Base-by-base conservation (phyloP, 2,888 invertebrate species). In the Hesperia comma region DNA sequence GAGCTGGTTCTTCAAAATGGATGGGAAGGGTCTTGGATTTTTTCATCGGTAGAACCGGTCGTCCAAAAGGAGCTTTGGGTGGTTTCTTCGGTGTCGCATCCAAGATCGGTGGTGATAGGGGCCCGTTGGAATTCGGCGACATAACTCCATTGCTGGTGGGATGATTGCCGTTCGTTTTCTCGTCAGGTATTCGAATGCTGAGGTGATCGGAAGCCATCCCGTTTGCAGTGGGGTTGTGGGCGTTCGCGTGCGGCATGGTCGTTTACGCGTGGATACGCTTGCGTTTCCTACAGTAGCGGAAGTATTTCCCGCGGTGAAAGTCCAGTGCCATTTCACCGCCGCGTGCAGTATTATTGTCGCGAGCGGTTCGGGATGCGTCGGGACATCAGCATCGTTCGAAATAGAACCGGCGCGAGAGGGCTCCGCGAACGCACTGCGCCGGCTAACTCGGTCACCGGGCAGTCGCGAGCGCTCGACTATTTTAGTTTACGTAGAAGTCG, bases 401-500 rank as follows among this genome's bases (percentile, higher is more conserved):
- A 92, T 92, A 92, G 92, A 89, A 89, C 92, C 92, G 92, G 85
- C 90, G 86, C 85, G 91, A 79, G 88, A 85, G 89, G 82, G 89
- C 79, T 86, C 83, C 89, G 90, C 90, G 90, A 82, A 80, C 87
- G 83, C 81, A 92, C 92, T 92, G 87, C 81, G 85, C 82, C 75
- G 74, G 85, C 85, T 90, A 91, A 86, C 88, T 92, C 92, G 91
- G 91, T 90, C 92, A 91, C 92, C 88, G 89, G 88, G 90, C 87
- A 81, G 85, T 79, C 80, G 81, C 79, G 81, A 80, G 70, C 83
- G 90, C 88, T 83, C 77, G 87, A 92, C 92, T 92, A 92, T 92
- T 92, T 92, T 92, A 77, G 92, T 91, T 90, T 90, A 88, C 86
- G 86, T 87, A 90, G 88, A 90, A 88, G 89, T 90, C 90, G 91